Base-by-base conservation (phyloP, 1,140 invertebrate genomes). In the Teleogryllus occipitalis region DNA sequence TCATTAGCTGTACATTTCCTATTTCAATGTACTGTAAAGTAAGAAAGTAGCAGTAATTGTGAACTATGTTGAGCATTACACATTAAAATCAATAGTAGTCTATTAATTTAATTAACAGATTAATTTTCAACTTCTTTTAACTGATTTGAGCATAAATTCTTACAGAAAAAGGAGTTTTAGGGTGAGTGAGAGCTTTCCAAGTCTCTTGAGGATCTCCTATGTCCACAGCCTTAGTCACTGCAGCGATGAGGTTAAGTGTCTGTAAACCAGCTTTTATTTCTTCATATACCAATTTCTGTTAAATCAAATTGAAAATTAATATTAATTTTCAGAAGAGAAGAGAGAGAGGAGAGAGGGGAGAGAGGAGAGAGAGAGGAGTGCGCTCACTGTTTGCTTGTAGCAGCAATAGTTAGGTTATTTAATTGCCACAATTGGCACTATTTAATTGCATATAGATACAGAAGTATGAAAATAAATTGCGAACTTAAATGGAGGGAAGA, bases 161-260 rank as follows among this genome's bases (percentile, higher is more conserved):
- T 82, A 87, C 86, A n/a, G 82, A 80, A 47, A 87, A 78, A 75
- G 85, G 85, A 22, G 85, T 82, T 79, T 84, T 82, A 22, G 84
- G 82, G 79, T 86, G 48, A 27, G 46, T 48, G 10, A 92, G 83
- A 78, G 87, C 85, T 81, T 88, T 85, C 86, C 90, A 91, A 39
- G 89, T 86, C 7, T 85, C 84, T 65, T 87, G 84, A 78, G 88
- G 87, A 84, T 91, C 87, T 47, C 89, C 88, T 8, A 87, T 87
- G 49, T 93, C 91, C n/a, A 93, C 86, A 39, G 90, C 89, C 84
- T 90, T 88, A 77, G 91, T 93, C 77, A 94, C 88, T 74, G 85
- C 84, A 8, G 91, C 91, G 78, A 93, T 89, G 0, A 87, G 84
- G 22, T 88, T 88, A 76, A 94, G 86, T 84, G 92, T 89, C 82